Evolutionary conservation across 2,113 vertebrate genomes (phyloP).

Genomic region (Elephantulus edwardii): DNA sequence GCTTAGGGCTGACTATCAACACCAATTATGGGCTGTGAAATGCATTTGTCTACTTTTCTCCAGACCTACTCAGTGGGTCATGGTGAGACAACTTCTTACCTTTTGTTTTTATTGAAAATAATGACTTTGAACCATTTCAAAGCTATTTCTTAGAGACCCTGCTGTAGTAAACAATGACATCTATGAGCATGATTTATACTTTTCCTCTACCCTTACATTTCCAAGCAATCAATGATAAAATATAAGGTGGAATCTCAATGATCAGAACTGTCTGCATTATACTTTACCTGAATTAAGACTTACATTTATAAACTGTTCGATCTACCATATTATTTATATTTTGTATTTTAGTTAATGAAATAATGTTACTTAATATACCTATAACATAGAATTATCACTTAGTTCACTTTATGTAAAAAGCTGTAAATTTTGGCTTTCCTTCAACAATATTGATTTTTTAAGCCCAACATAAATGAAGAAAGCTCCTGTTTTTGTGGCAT

Average conservation of each 20-base stretch:
- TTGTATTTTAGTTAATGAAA: neutral
- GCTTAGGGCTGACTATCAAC: neutral
- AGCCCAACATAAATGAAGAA: neutral
- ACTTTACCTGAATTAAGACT: slow-evolving; percentile 22
- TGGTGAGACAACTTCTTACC: neutral
- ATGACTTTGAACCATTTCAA: neutral
- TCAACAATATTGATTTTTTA: slow-evolving; percentile 19
- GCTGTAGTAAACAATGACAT: slow-evolving; percentile 32
- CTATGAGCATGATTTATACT: neutral
- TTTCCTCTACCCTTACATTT: neutral
- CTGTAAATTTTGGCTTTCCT: neutral
- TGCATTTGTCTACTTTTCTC: neutral
- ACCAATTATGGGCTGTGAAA: neutral
- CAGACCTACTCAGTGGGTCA: neutral
- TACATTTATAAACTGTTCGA: neutral
- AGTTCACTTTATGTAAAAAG: neutral
- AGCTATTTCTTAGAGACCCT: neutral
- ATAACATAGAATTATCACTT: neutral
- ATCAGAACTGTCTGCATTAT: slow-evolving; percentile 32
- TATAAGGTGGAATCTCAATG: neutral
- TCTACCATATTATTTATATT: slow-evolving; percentile 53
- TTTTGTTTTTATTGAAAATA: slow-evolving; percentile 41
- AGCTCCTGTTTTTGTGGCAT: too few species aligned
- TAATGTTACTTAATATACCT: neutral
- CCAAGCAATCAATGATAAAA: neutral